Percentiles rank a stretch among this genome's conserved stretches.
These are phyloP conservation scores for Eristalinus sepulchralis DNA, from an alignment of 2,888 invertebrate genomes.

Conservation along the genomic window DNA sequence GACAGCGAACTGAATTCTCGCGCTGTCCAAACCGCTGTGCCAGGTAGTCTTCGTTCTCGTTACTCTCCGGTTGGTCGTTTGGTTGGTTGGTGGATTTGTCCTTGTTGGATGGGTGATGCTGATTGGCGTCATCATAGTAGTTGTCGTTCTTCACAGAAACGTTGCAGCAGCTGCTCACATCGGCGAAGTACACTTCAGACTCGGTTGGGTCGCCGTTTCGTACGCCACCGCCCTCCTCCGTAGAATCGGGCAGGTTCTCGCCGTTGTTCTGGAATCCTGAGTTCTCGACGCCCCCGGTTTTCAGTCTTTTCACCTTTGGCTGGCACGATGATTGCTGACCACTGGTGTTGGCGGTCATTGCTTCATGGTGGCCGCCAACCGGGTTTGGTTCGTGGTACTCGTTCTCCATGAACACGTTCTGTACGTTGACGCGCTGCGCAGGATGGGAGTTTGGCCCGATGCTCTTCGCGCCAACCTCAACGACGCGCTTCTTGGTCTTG, in stretches of 20 bases:
- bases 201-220: constrained; percentile 84
- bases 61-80: constrained; percentile 61
- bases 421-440: constrained; percentile 80
- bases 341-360: constrained; percentile 73
- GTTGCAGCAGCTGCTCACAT: constrained; percentile 92
- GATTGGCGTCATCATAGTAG: constrained; percentile 79
- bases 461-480: constrained; percentile 81
- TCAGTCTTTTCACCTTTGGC: constrained; percentile 72
- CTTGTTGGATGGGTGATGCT: constrained; percentile 71
- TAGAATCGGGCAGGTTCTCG: constrained; percentile 72
- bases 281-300: constrained; percentile 88
- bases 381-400: constrained; percentile 78
- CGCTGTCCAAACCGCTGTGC: constrained; percentile 83
- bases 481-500: constrained; percentile 83
- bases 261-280: constrained; percentile 89
- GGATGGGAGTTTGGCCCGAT: constrained; percentile 77
- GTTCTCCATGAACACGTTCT: constrained; percentile 79
- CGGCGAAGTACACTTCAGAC: constrained; percentile 92
- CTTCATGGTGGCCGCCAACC: constrained; percentile 73
- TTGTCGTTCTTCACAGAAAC: constrained; percentile 84
- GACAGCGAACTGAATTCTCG: constrained; percentile 84
- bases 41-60: constrained; percentile 83
- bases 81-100: constrained; percentile 71
- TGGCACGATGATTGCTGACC: constrained; percentile 58
- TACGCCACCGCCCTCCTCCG: constrained; percentile 72